phyloP scores from a whole-genome alignment of 2,888 invertebrate genomes.

The Troglohyphantes excavatus region DNA sequence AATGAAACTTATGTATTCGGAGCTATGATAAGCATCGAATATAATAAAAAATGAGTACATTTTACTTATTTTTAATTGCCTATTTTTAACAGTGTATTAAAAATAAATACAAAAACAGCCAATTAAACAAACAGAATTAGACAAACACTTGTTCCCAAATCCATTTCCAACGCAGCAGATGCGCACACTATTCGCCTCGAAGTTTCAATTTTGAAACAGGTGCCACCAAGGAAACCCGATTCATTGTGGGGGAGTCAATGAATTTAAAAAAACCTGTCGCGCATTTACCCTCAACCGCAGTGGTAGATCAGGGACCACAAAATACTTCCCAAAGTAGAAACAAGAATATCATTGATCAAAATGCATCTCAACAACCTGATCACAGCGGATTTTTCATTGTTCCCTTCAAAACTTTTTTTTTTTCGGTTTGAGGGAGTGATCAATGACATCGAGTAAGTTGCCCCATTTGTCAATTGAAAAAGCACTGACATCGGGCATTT shows the following conservation, averaged over 20 bases:
- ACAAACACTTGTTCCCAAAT: background rate
- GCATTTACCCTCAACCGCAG: slow-evolving; percentile 37
- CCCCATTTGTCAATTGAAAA: slow-evolving; percentile 60
- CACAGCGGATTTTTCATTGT: background rate
- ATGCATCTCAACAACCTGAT: slow-evolving; percentile 61
- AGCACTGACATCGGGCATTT: slow-evolving; percentile 32
- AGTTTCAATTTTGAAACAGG: slow-evolving; percentile 10
- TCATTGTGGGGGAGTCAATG: slow-evolving; percentile 12
- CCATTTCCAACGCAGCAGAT: slow-evolving; percentile 3
- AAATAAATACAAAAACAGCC: too few species aligned
- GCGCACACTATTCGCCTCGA: background rate
- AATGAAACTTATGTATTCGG: too few species aligned
- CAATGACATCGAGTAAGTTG: slow-evolving; percentile 41
- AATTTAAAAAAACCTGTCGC: slow-evolving; percentile 46
- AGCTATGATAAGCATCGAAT: too few species aligned
- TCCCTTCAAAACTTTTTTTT: background rate
- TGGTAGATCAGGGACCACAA: slow-evolving; percentile 28
- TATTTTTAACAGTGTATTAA: too few species aligned
- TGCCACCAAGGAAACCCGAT: slow-evolving; percentile 2
- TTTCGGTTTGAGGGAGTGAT: slow-evolving; percentile 42
- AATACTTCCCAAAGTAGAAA: slow-evolving; percentile 30
- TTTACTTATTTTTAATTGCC: too few species aligned
- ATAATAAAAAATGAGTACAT: too few species aligned
- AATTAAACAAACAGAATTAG: too few species aligned
- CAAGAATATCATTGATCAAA: slow-evolving; percentile 61